These are phyloP conservation scores for Listronotus bonariensis DNA, from an alignment of 1,140 invertebrate species.

Conservation along the genomic window DNA sequence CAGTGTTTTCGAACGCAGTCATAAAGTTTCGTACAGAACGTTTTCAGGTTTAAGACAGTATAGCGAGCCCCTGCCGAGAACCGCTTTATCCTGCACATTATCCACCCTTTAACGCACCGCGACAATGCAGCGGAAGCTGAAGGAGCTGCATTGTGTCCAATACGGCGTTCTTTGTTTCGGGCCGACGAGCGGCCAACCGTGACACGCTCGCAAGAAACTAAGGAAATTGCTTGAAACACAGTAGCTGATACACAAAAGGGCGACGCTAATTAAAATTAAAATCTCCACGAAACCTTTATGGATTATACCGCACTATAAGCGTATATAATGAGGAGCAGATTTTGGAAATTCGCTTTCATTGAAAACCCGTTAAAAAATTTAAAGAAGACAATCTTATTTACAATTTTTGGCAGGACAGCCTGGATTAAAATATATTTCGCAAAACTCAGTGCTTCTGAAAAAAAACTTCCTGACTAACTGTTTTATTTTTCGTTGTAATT, in stretches of 20 bases:
- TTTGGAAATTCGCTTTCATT: too few relatives aligned
- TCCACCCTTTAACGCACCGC: slow-evolving; percentile 57
- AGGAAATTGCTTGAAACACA: slow-evolving; percentile 55
- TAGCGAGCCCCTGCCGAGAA: slow-evolving; percentile 9
- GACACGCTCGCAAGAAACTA: slow-evolving; percentile 45
- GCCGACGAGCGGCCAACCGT: slow-evolving; percentile 53
- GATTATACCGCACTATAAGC: slow-evolving; percentile 27
- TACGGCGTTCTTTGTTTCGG: slow-evolving; percentile 52
- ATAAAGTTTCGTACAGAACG: too few relatives aligned
- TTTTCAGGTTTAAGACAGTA: slow-evolving; percentile 13
- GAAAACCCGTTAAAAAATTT: too few relatives aligned
- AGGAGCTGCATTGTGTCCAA: slow-evolving; percentile 56
- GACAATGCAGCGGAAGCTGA: slow-evolving; percentile 56
- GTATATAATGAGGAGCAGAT: too few relatives aligned
- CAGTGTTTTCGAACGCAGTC: too few relatives aligned
- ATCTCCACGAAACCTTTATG: slow-evolving; percentile 30
- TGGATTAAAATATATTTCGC: too few relatives aligned
- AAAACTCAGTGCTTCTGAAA: too few relatives aligned
- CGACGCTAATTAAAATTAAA: slow-evolving; percentile 53
- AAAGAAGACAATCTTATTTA: too few relatives aligned
- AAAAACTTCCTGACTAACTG: too few relatives aligned
- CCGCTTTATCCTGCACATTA: slow-evolving; percentile 51
- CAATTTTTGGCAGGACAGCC: too few relatives aligned
- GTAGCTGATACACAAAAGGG: slow-evolving; percentile 53
- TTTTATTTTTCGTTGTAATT: too few relatives aligned